Percentiles rank a stretch among this genome's conserved stretches.
Conservation (phyloP, 2,113 vertebrate genomes). For the Chaetorhynchus papuensis region DNA sequence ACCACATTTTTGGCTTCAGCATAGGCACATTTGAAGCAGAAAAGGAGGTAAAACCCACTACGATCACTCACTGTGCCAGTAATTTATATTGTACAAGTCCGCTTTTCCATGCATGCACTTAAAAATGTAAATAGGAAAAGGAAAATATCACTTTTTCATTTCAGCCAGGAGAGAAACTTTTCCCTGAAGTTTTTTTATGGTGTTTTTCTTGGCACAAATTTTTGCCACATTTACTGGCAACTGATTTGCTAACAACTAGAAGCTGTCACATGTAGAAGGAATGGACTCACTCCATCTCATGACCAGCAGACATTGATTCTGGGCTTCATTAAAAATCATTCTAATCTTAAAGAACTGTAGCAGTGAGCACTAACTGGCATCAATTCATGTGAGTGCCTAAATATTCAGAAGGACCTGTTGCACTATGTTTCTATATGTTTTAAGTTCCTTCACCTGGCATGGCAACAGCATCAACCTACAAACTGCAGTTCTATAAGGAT, state of each 20-base stretch:
- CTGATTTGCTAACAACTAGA: neutral
- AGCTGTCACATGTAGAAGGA: neutral
- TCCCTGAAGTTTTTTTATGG: neutral
- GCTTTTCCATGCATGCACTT: neutral
- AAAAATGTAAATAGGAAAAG: neutral
- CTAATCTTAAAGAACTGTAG: neutral
- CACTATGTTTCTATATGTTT: neutral
- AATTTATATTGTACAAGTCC: neutral
- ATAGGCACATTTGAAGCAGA: neutral
- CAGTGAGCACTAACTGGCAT: neutral
- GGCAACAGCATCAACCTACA: neutral
- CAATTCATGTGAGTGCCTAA: neutral
- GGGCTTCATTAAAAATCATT: neutral
- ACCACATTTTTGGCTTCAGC: neutral
- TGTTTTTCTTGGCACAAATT: neutral
- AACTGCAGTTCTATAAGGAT: neutral
- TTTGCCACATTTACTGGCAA: neutral
- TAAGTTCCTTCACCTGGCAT: neutral
- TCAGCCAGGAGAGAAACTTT: neutral
- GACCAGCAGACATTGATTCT: neutral
- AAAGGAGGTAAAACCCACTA: neutral
- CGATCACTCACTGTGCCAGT: neutral
- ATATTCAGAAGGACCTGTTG: neutral
- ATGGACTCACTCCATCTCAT: neutral
- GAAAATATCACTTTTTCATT: neutral